phyloP scores from a whole-genome alignment of 2,888 invertebrate species.

The Pteria penguin region DNA sequence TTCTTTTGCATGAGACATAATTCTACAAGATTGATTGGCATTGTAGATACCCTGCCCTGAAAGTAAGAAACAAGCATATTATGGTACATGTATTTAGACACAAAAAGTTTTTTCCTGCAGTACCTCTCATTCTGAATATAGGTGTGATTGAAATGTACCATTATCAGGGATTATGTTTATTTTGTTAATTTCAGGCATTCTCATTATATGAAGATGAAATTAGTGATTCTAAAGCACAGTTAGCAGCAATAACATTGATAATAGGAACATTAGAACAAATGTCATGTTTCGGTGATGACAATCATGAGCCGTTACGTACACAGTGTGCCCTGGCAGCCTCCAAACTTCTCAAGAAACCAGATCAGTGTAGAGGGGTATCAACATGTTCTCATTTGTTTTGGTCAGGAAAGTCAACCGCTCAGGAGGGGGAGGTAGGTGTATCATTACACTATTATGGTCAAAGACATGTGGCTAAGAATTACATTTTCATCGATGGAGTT shows the following conservation, averaged over 20 bases:
- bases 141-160: not conserved
- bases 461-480: too few relatives aligned
- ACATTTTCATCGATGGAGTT: too few relatives aligned
- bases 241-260: conserved; percentile 96
- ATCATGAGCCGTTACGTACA: conserved; percentile 96
- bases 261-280: conserved; percentile 97
- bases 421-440: conserved; percentile 69
- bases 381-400: conserved; percentile 98
- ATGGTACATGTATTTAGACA: not conserved
- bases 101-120: too few relatives aligned
- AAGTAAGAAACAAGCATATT: too few relatives aligned
- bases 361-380: conserved; percentile 97
- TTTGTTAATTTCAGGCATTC: conserved; percentile 86
- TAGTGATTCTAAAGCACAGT: conserved; percentile 96
- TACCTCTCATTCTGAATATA: not conserved
- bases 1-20: too few relatives aligned
- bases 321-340: conserved; percentile 97
- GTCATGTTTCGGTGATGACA: conserved; percentile 96
- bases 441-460: too few relatives aligned
- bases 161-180: not conserved
- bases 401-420: conserved; percentile 85
- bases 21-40: too few relatives aligned
- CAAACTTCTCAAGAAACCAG: conserved; percentile 97
- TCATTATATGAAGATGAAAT: conserved; percentile 98
- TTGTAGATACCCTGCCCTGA: too few relatives aligned